Evolutionary conservation across 2,888 invertebrate genomes (phyloP), one percentile per base, ranked within the genome.

Genomic region (Liposcelis brunnea): DNA sequence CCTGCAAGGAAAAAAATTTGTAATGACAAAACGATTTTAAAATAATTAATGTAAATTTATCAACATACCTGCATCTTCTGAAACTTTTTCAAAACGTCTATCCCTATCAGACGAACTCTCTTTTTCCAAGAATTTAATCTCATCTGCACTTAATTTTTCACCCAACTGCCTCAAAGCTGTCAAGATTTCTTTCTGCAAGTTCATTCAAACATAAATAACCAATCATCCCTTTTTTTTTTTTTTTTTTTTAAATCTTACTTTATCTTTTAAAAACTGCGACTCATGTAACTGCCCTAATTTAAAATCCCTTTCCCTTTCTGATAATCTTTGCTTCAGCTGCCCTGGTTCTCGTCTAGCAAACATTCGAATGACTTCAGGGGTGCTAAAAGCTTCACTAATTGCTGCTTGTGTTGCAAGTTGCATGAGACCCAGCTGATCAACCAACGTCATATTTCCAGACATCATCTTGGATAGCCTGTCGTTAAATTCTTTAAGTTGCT

Each of bases 321-420:
- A 56, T 15, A 80, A 57, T 52, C 72, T 65, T 51, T 74, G 68
- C 47, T 77, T 60, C 43, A 81, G 62, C 54, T 75, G 73, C 37
- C 69, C 70, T 2, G 79, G 75, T 56, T 80, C 77, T 52, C 75
- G 71, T 55, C 72, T 74, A 1, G 77, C 80, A 66, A 81, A 81
- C 61, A 80, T 67, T 54, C 72, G 63, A 34, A 81, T 79, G 1
- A 81, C 76, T 58, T 79, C 80, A 4, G 80, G 79, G 1, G 81
- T 81, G 60, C 76, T 71, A 58, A 81, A 81, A 2, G 81, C 80
- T 54, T 75, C 68, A 49, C 77, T 75, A 43, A 82, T 79, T 8
- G 81, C 80, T 51, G 78, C 77, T 61, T 75, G 75, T 21, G 77
- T 78, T 63, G 77, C 77, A 62, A 76, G 57, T 59, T 77, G 77